A percentile compares a stretch with the other conserved stretches of the same genome.
Evolutionary conservation across 2,797 vertebrate genomes (phyloP).

Genomic region (Danio tinwini): DNA sequence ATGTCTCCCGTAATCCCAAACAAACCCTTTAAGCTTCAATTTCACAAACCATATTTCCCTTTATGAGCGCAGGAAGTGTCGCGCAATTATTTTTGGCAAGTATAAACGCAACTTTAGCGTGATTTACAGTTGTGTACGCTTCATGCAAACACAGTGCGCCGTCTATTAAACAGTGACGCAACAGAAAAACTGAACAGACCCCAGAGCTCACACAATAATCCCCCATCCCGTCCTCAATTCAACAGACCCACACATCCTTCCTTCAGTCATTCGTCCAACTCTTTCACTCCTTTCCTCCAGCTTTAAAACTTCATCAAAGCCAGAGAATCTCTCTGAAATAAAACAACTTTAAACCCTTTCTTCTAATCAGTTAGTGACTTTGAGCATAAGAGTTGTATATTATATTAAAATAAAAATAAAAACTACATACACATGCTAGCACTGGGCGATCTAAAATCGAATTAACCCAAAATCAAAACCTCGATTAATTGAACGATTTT

Average conservation of each 20-base stretch:
- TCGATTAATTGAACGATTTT: no score
- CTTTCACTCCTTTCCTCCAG: constrained; percentile 14
- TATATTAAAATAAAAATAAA: no score
- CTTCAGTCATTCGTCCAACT: neutral
- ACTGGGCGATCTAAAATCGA: neutral
- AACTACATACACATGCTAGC: no score
- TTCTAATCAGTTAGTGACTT: constrained; percentile 15
- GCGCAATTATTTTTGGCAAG: constrained; percentile 8
- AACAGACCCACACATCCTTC: constrained; percentile 8
- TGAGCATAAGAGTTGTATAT: neutral
- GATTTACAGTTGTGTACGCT: constrained; percentile 48
- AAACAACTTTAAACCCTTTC: constrained; percentile 39
- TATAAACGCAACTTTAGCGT: constrained; percentile 34
- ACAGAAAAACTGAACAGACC: constrained; percentile 33
- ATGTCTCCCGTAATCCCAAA: neutral
- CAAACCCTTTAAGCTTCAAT: neutral
- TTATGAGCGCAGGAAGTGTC: neutral
- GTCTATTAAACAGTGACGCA: constrained; percentile 35
- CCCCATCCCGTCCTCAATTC: neutral
- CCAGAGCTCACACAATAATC: constrained; percentile 37
- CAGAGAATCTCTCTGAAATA: constrained; percentile 4
- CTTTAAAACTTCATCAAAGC: constrained; percentile 28
- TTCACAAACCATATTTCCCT: neutral
- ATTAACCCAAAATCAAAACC: no score
- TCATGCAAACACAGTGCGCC: constrained; percentile 34